Conservation (phyloP, 2,113 vertebrate genomes). For the Apodemus speciosus region DNA sequence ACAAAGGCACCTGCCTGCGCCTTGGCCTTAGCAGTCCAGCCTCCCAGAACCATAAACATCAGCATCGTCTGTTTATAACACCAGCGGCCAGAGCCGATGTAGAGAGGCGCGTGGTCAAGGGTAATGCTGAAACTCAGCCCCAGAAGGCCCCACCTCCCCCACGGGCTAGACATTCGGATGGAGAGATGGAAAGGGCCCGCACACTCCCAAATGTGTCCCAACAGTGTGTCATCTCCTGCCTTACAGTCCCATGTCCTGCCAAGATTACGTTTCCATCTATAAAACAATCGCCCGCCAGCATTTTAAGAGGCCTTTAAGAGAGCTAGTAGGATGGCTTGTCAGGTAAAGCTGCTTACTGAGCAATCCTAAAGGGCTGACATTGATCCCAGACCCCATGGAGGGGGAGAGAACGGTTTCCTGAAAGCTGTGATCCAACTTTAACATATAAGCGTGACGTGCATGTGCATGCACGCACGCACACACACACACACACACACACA, state of each 20-base stretch:
- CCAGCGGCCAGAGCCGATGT: too few species aligned
- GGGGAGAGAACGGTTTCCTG: neutral
- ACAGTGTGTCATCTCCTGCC: neutral
- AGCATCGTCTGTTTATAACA: neutral
- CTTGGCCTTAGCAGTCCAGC: neutral
- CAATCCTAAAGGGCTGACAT: neutral
- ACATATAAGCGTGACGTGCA: neutral
- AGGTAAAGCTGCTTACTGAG: neutral
- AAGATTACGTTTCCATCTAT: neutral
- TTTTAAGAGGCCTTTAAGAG: constrained; percentile 3
- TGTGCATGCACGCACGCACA: too few species aligned
- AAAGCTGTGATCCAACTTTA: neutral
- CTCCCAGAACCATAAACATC: neutral
- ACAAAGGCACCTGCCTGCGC: neutral
- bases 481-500: neutral
- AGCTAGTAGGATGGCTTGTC: neutral
- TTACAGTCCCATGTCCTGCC: neutral
- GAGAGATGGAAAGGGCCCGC: too few species aligned
- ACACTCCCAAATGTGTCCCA: neutral
- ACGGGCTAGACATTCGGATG: neutral
- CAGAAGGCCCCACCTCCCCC: neutral
- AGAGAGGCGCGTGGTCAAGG: neutral
- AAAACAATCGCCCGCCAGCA: constrained; percentile 1
- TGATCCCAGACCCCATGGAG: neutral
- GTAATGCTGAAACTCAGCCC: neutral